A percentile compares a stretch with the other conserved stretches of the same genome.
These are phyloP conservation scores for Muscina levida DNA, from an alignment of 2,888 invertebrate species.

Conservation along the genomic window DNA sequence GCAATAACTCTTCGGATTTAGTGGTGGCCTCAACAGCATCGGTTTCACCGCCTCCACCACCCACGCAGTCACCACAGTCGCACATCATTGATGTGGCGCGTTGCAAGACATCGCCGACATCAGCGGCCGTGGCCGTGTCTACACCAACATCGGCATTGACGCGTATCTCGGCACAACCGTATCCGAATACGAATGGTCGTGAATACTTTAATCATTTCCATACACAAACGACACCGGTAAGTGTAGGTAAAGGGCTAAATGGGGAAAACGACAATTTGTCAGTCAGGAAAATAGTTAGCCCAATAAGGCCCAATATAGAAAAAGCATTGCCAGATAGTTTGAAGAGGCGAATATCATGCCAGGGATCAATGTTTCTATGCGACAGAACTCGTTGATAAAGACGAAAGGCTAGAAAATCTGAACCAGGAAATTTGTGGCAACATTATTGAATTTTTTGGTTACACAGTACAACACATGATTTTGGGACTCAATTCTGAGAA, in stretches of 20 bases:
- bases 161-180: slow-evolving; percentile 80
- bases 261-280: not conserved
- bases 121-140: slow-evolving; percentile 62
- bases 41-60: slow-evolving; percentile 68
- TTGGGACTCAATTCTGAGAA: too few species aligned
- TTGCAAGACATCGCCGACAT: slow-evolving; percentile 66
- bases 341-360: too few species aligned
- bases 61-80: slow-evolving; percentile 71
- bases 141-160: slow-evolving; percentile 67
- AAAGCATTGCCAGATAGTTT: too few species aligned
- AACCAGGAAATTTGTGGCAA: too few species aligned
- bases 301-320: too few species aligned
- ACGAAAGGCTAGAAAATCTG: too few species aligned
- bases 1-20: slow-evolving; percentile 65
- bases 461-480: too few species aligned
- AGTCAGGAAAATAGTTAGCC: not conserved
- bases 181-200: slow-evolving; percentile 80
- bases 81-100: slow-evolving; percentile 71
- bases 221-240: slow-evolving; percentile 87
- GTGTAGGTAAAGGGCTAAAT: slow-evolving; percentile 37
- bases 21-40: slow-evolving; percentile 59
- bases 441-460: too few species aligned
- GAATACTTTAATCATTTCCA: slow-evolving; percentile 95
- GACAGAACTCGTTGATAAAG: too few species aligned
- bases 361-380: too few species aligned